Conservation (phyloP, 2,888 invertebrate species). For the Thera obeliscata region DNA sequence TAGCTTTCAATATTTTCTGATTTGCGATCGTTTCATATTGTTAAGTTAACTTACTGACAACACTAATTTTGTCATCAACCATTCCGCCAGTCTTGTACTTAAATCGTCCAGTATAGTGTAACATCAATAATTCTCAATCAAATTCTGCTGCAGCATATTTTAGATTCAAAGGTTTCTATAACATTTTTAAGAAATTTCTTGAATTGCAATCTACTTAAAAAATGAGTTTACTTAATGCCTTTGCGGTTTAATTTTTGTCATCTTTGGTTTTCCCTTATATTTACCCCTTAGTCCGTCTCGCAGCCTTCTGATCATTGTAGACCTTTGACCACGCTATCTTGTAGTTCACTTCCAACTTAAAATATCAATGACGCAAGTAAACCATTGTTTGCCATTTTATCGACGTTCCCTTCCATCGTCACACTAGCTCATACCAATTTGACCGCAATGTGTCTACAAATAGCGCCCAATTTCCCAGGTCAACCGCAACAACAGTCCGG, state of each 20-base stretch:
- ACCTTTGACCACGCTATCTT: too few species aligned
- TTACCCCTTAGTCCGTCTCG: too few species aligned
- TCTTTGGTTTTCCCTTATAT: too few species aligned
- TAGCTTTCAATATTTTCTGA: conserved; percentile 43
- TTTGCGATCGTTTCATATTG: conserved; percentile 22
- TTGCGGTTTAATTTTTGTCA: too few species aligned
- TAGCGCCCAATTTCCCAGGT: conserved; percentile 52
- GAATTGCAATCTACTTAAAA: too few species aligned
- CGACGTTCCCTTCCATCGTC: not conserved
- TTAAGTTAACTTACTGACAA: conserved; percentile 19
- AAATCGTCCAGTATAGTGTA: not conserved
- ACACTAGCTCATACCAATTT: not conserved
- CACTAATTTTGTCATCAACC: conserved; percentile 4
- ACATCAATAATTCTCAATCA: not conserved
- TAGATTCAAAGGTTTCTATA: not conserved
- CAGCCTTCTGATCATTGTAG: too few species aligned
- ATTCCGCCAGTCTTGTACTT: not conserved
- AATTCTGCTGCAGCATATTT: not conserved
- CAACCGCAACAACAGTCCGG: conserved; percentile 78
- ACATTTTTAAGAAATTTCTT: too few species aligned
- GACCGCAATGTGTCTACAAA: conserved; percentile 21
- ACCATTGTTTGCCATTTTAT: not conserved
- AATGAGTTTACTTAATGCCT: too few species aligned
- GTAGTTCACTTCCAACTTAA: too few species aligned
- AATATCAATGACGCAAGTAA: too few species aligned